A percentile compares a stretch with the other conserved stretches of the same genome.
Conservation (phyloP, 2,797 vertebrate genomes). For the Coendou prehensilis region DNA sequence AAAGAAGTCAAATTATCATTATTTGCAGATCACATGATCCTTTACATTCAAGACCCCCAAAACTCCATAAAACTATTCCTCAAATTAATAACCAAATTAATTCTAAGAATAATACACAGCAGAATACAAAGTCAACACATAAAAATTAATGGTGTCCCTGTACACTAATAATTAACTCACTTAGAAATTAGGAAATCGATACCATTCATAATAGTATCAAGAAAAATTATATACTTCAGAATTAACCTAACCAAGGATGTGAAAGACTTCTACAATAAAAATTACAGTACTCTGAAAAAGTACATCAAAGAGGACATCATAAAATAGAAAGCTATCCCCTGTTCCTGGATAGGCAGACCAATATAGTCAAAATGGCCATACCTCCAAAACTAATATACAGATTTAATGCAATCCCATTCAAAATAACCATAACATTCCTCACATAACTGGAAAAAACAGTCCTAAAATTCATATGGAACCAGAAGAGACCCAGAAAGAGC, state of each 20-base stretch:
- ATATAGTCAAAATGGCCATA: neutral
- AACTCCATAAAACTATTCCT: neutral
- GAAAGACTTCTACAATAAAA: neutral
- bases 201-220: neutral
- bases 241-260: neutral
- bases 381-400: neutral
- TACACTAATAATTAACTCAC: too few relatives aligned
- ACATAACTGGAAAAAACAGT: neutral
- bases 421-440: neutral
- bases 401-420: neutral
- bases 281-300: neutral
- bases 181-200: neutral
- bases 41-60: neutral
- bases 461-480: neutral
- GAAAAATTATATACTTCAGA: neutral
- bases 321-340: neutral
- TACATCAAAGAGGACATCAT: neutral
- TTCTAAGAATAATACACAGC: neutral
- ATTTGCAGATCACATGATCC: neutral
- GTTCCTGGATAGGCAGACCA: neutral
- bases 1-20: neutral
- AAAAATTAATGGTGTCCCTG: neutral
- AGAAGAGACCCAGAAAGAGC: neutral
- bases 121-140: neutral
- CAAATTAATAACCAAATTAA: neutral